Conservation (phyloP, 2,113 vertebrate genomes). For the Platysternon megacephalum region DNA sequence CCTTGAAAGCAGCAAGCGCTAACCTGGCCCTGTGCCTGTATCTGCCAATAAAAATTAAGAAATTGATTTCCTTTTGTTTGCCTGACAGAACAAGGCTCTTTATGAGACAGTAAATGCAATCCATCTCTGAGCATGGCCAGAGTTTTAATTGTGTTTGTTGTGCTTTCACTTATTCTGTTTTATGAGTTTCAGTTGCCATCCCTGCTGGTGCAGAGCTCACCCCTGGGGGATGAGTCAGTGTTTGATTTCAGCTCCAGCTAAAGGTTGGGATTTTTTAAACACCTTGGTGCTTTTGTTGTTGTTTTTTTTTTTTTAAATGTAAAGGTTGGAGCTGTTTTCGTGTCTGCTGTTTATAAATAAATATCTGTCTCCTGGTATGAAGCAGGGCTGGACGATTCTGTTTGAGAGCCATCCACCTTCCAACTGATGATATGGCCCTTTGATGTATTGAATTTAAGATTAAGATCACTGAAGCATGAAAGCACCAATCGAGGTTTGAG, state of each 20-base stretch:
- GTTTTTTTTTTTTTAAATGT: conserved; percentile 11
- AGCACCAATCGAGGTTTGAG: conserved; percentile 18
- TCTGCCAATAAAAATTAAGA: conserved; percentile 85
- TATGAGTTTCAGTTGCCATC: conserved; percentile 75
- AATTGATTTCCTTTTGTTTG: conserved; percentile 84
- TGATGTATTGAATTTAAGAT: conserved; percentile 28
- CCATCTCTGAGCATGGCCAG: conserved; percentile 72
- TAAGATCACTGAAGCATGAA: conserved; percentile 18
- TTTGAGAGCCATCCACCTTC: not conserved
- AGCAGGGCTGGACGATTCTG: not conserved
- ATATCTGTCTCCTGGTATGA: fast-evolving
- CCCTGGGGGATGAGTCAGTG: conserved; percentile 40
- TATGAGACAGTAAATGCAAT: conserved; percentile 79
- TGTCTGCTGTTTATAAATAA: not conserved
- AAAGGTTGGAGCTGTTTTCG: conserved; percentile 46
- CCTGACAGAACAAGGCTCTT: conserved; percentile 74
- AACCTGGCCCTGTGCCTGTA: conserved; percentile 62
- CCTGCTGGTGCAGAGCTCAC: conserved; percentile 62
- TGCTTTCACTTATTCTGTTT: conserved; percentile 70
- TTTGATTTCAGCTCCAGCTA: conserved; percentile 69
- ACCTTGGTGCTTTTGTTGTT: not conserved
- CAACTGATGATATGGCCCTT: not conserved
- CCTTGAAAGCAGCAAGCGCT: not conserved
- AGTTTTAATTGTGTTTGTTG: conserved; percentile 82
- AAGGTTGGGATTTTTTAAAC: conserved; percentile 50